A percentile compares a stretch with the other conserved stretches of the same genome.
These are phyloP conservation scores for Drosophila bunnanda DNA, from an alignment of 2,888 invertebrate genomes.

Conservation along the genomic window DNA sequence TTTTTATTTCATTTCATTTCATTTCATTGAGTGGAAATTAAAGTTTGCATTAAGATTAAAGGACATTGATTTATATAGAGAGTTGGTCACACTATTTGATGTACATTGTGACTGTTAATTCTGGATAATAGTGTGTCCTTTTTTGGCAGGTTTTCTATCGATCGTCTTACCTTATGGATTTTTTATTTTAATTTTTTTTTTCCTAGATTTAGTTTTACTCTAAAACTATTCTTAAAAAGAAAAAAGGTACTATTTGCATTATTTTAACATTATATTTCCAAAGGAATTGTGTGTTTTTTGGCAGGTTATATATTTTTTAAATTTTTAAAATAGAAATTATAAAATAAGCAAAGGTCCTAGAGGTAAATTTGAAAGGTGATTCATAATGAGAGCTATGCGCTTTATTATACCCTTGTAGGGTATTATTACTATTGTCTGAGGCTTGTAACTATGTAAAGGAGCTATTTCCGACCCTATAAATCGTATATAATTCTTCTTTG, in stretches of 20 bases:
- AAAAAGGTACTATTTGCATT: too few relatives aligned
- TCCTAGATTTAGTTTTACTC: too few relatives aligned
- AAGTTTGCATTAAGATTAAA: background rate
- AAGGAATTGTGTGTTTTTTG: too few relatives aligned
- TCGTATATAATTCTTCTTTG: background rate
- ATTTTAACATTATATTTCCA: too few relatives aligned
- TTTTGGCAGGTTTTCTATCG: background rate
- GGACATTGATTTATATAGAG: background rate
- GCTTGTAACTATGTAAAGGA: too few relatives aligned
- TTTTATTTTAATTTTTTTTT: background rate
- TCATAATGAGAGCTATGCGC: background rate
- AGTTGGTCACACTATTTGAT: background rate
- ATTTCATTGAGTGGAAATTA: conserved; percentile 18
- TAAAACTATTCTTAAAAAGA: too few relatives aligned
- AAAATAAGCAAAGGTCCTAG: background rate
- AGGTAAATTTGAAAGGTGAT: background rate
- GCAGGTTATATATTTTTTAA: background rate
- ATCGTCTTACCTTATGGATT: too few relatives aligned
- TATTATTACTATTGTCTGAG: background rate
- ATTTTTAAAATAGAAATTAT: background rate
- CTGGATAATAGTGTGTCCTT: too few relatives aligned
- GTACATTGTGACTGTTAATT: too few relatives aligned
- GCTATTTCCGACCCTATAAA: too few relatives aligned
- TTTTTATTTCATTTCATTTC: background rate
- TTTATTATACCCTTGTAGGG: too few relatives aligned